phyloP scores from a whole-genome alignment of 2,888 invertebrate genomes.

The Cryptocephalus primarius region DNA sequence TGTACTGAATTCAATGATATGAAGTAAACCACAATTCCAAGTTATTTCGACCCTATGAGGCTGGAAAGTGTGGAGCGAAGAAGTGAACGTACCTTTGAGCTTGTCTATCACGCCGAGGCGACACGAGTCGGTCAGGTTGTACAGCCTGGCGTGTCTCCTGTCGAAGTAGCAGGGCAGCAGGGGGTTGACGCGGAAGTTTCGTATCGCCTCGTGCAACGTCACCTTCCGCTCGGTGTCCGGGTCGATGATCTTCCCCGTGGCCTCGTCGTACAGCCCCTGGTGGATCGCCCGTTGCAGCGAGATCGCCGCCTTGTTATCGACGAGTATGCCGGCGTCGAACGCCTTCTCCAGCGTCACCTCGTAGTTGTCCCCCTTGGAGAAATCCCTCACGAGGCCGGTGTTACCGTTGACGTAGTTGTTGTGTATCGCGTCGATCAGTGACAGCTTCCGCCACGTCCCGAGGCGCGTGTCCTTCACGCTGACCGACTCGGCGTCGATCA shows the following conservation, averaged over 20 bases:
- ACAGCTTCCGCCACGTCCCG: constrained; percentile 66
- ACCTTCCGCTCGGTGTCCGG: constrained; percentile 67
- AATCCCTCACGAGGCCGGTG: constrained; percentile 60
- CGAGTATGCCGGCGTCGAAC: constrained; percentile 65
- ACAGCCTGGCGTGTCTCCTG: constrained; percentile 57
- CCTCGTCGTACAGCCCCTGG: constrained; percentile 74
- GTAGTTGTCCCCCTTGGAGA: constrained; percentile 48
- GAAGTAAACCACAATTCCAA: too few relatives aligned
- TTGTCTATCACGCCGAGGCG: constrained; percentile 71
- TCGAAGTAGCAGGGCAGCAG: constrained; percentile 73
- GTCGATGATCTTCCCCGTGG: constrained; percentile 72
- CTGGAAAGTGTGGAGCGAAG: too few relatives aligned
- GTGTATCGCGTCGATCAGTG: constrained; percentile 68
- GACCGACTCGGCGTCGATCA: constrained; percentile 77
- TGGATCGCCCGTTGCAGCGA: constrained; percentile 77
- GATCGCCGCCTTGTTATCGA: constrained; percentile 71
- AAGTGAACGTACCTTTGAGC: constrained; percentile 65
- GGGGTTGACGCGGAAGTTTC: constrained; percentile 70
- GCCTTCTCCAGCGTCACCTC: constrained; percentile 66
- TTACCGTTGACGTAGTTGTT: constrained; percentile 62
- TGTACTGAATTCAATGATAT: too few relatives aligned
- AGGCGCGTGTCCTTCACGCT: constrained; percentile 68
- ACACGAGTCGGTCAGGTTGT: constrained; percentile 70
- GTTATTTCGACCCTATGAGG: too few relatives aligned
- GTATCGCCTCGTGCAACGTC: constrained; percentile 73